Base-by-base conservation (phyloP, 2,797 vertebrate genomes). In the Taenioides sp. region DNA sequence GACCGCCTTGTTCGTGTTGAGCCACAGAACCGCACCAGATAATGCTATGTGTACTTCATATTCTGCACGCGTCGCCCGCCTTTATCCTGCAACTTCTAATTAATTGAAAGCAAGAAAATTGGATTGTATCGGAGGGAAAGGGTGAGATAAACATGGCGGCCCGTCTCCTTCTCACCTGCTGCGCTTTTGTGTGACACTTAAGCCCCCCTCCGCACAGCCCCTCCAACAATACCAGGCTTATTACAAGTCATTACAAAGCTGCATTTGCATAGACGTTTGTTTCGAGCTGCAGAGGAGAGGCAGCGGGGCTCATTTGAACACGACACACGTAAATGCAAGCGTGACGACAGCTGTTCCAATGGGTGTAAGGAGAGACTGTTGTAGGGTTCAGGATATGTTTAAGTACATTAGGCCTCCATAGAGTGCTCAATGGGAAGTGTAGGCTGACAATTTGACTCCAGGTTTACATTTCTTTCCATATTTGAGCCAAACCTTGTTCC, bases 41-140 rank as follows among this genome's bases (percentile, higher is more conserved):
- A 71, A 31, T 50, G 34, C 31, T 31, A 43, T 40, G 60, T 47
- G 34, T 52, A 31, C 58, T 60, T 37, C 37, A 69, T 70, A 79
- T 81, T 84, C 62, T 31, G 27, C 60, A 65, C 64, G 75, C 75
- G 72, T 79, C 75, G 23, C 40, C 28, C 22, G 59, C 3, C 60
- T 73, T 67, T 55, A 74, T 74, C 68, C 73, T 65, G 25, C 57
- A 65, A 78, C 52, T 73, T 80, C 75, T 70, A 81, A 79, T 83
- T 77, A 74, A 83, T 74, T 73, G 62, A 74, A 80, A 81, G 70
- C 61, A 73, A 72, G 69, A 75, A 74, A 72, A 81, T 70, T 75
- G 68, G 80, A 75, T 83, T 80, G 70, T 75, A 73, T 78, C 70
- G 72, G 65, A 61, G 60, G 25, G 63, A 71, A 77, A 72, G 40